These are phyloP conservation scores for Rhodophaea formosa DNA, from an alignment of 2,888 invertebrate species.

Conservation along the genomic window DNA sequence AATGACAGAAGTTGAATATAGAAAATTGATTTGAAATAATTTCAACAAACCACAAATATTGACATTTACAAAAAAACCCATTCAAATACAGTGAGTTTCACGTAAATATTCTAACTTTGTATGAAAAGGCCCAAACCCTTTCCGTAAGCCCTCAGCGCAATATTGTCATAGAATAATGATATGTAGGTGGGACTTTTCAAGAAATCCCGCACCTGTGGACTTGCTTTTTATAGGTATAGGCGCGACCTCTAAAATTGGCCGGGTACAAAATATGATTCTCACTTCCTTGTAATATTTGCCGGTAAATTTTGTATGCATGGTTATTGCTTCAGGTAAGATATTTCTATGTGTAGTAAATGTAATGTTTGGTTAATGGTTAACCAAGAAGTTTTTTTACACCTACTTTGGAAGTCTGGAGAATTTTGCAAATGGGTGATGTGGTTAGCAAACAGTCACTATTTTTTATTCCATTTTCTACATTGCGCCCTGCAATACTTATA, in stretches of 20 bases:
- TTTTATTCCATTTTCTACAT: too few relatives aligned
- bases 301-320: not conserved
- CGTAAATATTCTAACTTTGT: conserved; percentile 24
- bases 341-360: too few relatives aligned
- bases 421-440: too few relatives aligned
- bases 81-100: conserved; percentile 10
- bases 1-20: not conserved
- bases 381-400: too few relatives aligned
- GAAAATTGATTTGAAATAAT: too few relatives aligned
- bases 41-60: too few relatives aligned
- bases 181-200: conserved; percentile 28
- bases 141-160: conserved; percentile 21
- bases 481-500: too few relatives aligned
- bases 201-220: conserved; percentile 26
- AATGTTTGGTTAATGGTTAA: too few relatives aligned
- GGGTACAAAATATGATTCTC: conserved; percentile 26
- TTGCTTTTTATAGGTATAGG: conserved; percentile 14
- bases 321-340: too few relatives aligned
- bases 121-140: conserved; percentile 26
- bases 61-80: conserved; percentile 4
- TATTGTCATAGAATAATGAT: conserved; percentile 32
- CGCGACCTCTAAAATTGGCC: too few relatives aligned
- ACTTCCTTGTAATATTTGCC: conserved; percentile 13
- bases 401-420: too few relatives aligned
- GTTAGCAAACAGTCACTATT: too few relatives aligned